These are phyloP conservation scores for Gadopsis marmoratus DNA, from an alignment of 2,797 vertebrate species.

Conservation along the genomic window DNA sequence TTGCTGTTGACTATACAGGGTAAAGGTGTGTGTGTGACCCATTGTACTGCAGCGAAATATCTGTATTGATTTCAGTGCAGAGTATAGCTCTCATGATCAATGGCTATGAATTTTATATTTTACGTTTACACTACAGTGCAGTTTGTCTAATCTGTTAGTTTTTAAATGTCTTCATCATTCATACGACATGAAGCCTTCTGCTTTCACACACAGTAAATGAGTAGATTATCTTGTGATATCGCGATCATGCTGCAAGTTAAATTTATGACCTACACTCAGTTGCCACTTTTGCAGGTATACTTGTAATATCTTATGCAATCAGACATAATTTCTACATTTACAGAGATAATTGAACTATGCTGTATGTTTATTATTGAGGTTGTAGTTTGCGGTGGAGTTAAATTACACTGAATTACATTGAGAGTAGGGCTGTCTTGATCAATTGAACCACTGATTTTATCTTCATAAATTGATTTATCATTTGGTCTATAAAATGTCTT, in stretches of 20 bases:
- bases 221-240: background rate
- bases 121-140: background rate
- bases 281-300: background rate
- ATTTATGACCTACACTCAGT: background rate
- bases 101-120: constrained; percentile 29
- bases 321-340: background rate
- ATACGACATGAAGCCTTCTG: background rate
- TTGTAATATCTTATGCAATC: background rate
- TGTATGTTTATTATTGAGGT: background rate
- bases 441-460: background rate
- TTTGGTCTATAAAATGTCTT: background rate
- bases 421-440: background rate
- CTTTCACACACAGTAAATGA: background rate
- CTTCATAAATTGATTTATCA: background rate
- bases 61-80: constrained; percentile 44
- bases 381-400: background rate
- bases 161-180: constrained; percentile 6
- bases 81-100: constrained; percentile 25
- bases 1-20: constrained; percentile 11
- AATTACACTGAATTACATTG: background rate
- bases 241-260: background rate
- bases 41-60: constrained; percentile 7
- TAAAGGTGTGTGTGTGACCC: constrained; percentile 11
- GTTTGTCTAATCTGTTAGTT: background rate
- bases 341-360: background rate